Evolutionary conservation across 2,888 invertebrate genomes (phyloP).

Genomic region (Willowsia nigromaculata): DNA sequence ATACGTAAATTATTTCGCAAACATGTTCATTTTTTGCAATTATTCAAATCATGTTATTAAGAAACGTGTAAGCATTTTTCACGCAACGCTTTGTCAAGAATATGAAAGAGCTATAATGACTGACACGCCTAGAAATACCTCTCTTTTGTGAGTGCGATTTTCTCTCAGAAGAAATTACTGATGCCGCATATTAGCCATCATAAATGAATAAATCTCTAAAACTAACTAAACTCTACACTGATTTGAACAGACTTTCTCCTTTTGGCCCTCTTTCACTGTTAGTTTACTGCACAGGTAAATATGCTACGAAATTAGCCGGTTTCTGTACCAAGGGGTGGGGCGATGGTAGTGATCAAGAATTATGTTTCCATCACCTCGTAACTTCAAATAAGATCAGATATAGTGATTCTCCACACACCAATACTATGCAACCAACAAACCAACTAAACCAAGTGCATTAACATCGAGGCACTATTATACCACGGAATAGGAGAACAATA

Average conservation of each 20-base stretch:
- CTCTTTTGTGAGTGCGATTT: not conserved
- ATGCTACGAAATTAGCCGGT: not conserved
- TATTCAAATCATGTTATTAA: too few species aligned
- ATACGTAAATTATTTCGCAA: not conserved
- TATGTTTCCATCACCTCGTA: constrained; percentile 28
- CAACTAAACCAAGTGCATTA: not conserved
- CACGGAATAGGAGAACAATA: constrained; percentile 14
- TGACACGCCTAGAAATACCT: not conserved
- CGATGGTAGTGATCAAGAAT: constrained; percentile 41
- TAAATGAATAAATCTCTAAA: constrained; percentile 12
- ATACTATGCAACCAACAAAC: not conserved
- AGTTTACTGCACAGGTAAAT: not conserved
- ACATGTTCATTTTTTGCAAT: not conserved
- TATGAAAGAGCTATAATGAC: too few species aligned
- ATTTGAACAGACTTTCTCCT: not conserved
- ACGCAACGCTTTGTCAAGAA: too few species aligned
- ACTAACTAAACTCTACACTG: not conserved
- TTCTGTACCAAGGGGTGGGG: not conserved
- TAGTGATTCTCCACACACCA: not conserved
- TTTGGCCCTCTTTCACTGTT: not conserved
- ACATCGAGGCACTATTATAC: constrained; percentile 32
- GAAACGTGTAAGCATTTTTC: too few species aligned
- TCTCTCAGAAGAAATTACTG: not conserved
- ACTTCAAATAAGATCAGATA: not conserved
- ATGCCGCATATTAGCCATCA: not conserved